phyloP scores from a whole-genome alignment of 2,797 vertebrate species.

The Pangasius larnaudii region DNA sequence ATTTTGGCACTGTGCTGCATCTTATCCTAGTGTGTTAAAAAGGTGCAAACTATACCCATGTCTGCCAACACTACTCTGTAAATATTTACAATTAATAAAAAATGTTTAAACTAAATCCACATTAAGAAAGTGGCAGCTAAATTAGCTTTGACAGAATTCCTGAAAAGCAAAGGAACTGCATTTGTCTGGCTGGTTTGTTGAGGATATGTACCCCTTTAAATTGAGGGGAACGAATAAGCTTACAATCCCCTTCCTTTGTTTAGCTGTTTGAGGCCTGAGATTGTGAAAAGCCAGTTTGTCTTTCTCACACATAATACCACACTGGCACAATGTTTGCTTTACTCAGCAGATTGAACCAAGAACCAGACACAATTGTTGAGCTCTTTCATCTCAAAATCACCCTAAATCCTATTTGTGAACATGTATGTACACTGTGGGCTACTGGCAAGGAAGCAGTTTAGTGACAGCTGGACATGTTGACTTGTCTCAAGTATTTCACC shows the following conservation, averaged over 20 bases:
- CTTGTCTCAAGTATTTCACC: constrained; percentile 11
- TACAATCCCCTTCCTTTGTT: constrained; percentile 47
- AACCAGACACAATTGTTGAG: constrained; percentile 38
- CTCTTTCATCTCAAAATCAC: constrained; percentile 33
- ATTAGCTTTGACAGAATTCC: constrained; percentile 29
- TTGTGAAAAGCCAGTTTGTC: constrained; percentile 52
- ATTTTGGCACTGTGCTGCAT: constrained; percentile 46
- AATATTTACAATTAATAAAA: constrained; percentile 60
- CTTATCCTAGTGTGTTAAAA: constrained; percentile 48
- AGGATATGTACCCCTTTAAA: constrained; percentile 41
- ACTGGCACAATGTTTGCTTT: constrained; percentile 40
- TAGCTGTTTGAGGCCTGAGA: constrained; percentile 44
- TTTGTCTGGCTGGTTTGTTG: constrained; percentile 37
- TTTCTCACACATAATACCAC: constrained; percentile 47
- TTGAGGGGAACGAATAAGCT: constrained; percentile 39
- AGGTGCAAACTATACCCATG: constrained; percentile 52
- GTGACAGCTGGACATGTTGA: constrained; percentile 43
- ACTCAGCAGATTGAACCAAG: constrained; percentile 37
- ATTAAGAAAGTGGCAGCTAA: constrained; percentile 27
- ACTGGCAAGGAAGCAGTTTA: constrained; percentile 11
- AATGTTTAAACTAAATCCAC: constrained; percentile 31
- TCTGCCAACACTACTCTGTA: constrained; percentile 53
- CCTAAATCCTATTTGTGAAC: constrained; percentile 26
- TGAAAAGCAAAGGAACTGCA: constrained; percentile 36
- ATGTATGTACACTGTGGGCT: constrained; percentile 32